Conservation (phyloP, 1,140 invertebrate genomes). For the Apis cerana region DNA sequence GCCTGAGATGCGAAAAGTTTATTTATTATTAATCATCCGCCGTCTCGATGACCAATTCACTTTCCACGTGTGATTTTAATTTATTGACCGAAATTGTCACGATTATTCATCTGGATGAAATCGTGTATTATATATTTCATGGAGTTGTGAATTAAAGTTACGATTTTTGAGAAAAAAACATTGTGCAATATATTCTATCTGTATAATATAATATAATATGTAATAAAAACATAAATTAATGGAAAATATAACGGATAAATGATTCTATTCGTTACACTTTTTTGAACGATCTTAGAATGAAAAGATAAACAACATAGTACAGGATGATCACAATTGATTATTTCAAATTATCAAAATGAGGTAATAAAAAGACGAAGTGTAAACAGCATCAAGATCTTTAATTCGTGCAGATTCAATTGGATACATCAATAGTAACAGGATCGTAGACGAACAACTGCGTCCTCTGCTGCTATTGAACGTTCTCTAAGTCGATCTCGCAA, state of each 20-base stretch:
- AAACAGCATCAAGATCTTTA: slow-evolving; percentile 1
- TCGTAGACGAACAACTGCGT: not conserved
- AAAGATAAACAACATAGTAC: not conserved
- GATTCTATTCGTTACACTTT: not conserved
- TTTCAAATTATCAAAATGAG: not conserved
- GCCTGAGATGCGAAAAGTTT: not conserved
- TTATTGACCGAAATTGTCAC: not conserved
- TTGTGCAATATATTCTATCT: too few relatives aligned
- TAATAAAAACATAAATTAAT: too few relatives aligned
- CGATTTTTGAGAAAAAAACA: too few relatives aligned
- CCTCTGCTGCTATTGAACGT: not conserved
- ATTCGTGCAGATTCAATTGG: slow-evolving; percentile 4
- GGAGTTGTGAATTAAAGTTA: too few relatives aligned
- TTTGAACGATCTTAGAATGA: not conserved
- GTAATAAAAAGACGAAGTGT: slow-evolving; percentile 7
- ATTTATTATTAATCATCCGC: not conserved
- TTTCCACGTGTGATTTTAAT: not conserved
- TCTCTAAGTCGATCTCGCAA: not conserved
- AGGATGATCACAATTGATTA: not conserved
- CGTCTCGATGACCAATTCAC: not conserved
- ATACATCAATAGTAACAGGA: slow-evolving; percentile 11
- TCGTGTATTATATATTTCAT: not conserved
- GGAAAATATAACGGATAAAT: too few relatives aligned
- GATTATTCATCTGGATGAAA: too few relatives aligned
- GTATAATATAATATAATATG: too few relatives aligned